Evolutionary conservation across 64 coral and sea anemone species (phyloP), one percentile per base, ranked within the genome.

Genomic region (Hydrozoanthus tunicans): DNA sequence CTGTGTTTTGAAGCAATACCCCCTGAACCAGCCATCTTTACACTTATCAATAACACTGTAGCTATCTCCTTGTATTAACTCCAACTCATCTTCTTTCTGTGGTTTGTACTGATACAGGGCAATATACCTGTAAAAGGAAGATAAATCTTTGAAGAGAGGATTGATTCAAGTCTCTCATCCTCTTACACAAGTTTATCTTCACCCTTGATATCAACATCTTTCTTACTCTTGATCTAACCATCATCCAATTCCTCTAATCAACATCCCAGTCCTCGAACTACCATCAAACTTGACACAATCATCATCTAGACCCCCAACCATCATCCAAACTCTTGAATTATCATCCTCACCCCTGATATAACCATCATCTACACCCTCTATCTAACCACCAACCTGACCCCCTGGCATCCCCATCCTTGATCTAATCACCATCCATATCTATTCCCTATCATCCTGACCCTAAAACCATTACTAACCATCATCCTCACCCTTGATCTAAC

Each of bases 11-110:
- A 94, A 64, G 15, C 89, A 97, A 52, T 90, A 93, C 10, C 95
- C 95, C 85, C 93, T 92, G 14, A 97, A 97, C 95, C 95, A 97
- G 14, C 95, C 95, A 90, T 97, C 95, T 86, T 97, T 97, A 62
- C 95, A 97, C 72, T 97, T 97, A 32, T 97, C 95, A 71, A 85
- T 83, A 11, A 97, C 95, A 82, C 84, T 92, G 81, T 97, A 97
- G 23, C 90, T 94, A 25, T 97, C 95, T 77, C 93, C 93, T 92
- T 82, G 26, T 11, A 77, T 93, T 17, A 97, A 79, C 11, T 97
- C 92, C 43, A 97, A 74, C 56, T 97, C 95, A 55, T 97, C 95
- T 56, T 97, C 95, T 84, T 94, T 97, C 4, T 72, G 54, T 51
- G 95, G 95, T 69, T 80, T 94, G 67, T 97, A 97, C 17, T 91